Evolutionary conservation across 2,797 vertebrate genomes (phyloP).

Genomic region (Phataginus tricuspis): DNA sequence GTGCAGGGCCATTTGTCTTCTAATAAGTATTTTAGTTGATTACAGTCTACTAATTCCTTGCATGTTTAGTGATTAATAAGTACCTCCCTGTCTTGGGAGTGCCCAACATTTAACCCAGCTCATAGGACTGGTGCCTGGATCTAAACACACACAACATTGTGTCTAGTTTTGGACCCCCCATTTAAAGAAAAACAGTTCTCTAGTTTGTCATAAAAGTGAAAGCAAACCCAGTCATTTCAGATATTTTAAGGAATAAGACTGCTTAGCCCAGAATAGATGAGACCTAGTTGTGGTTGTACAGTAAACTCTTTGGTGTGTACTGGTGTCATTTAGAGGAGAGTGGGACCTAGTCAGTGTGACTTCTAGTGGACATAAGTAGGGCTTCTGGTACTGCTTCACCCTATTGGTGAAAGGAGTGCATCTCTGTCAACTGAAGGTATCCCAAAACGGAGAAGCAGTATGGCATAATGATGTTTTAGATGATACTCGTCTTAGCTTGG

Average conservation of each 20-base stretch:
- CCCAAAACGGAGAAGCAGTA: neutral
- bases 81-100: neutral
- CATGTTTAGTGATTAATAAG: neutral
- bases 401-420: neutral
- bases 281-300: neutral
- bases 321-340: neutral
- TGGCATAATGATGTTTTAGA: neutral
- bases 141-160: neutral
- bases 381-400: neutral
- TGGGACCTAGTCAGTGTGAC: neutral
- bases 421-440: neutral
- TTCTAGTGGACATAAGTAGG: neutral
- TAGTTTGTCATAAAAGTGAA: neutral
- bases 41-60: neutral
- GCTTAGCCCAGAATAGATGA: neutral
- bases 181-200: neutral
- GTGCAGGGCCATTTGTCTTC: neutral
- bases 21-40: neutral
- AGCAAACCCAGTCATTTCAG: neutral
- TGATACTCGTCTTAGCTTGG: neutral
- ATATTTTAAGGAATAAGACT: constrained; percentile 5
- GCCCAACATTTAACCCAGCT: neutral
- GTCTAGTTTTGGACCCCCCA: neutral
- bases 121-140: neutral
- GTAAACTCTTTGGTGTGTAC: neutral